Conservation (phyloP, 2,888 invertebrate genomes). For the Meghimatium bilineatum region DNA sequence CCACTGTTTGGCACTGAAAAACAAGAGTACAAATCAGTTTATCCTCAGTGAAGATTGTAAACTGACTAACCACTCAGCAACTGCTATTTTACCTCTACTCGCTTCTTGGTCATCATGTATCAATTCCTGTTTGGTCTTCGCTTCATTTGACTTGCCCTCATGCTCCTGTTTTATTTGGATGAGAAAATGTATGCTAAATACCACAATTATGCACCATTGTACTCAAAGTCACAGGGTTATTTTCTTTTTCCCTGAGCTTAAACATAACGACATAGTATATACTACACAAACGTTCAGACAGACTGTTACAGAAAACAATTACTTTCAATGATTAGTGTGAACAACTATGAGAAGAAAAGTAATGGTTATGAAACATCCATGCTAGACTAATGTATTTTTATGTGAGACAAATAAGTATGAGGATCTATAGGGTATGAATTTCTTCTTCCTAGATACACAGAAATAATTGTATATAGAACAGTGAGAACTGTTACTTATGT, state of each 20-base stretch:
- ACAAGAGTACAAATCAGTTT: too few species aligned
- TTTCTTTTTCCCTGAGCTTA: neutral
- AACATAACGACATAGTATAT: neutral
- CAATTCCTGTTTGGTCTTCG: neutral
- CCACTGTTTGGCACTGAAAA: too few species aligned
- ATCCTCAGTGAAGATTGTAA: too few species aligned
- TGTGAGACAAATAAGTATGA: neutral
- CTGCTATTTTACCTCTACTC: neutral
- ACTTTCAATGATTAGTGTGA: too few species aligned
- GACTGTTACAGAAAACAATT: neutral
- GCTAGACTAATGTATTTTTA: neutral
- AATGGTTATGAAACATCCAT: neutral
- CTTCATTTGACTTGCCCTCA: neutral
- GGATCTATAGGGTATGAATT: neutral
- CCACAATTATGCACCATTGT: neutral
- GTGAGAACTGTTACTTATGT: neutral
- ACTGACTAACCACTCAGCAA: too few species aligned
- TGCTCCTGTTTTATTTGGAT: conserved; percentile 9
- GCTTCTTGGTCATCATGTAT: neutral
- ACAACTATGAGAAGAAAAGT: neutral
- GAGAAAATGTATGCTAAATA: conserved; percentile 17
- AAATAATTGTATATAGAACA: neutral
- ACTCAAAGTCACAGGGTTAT: neutral
- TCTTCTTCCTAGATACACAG: neutral
- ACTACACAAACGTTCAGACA: neutral